Evolutionary conservation across 2,888 invertebrate species (phyloP), one percentile per base, ranked within the genome.

Genomic region (Standfussiana lucernea): DNA sequence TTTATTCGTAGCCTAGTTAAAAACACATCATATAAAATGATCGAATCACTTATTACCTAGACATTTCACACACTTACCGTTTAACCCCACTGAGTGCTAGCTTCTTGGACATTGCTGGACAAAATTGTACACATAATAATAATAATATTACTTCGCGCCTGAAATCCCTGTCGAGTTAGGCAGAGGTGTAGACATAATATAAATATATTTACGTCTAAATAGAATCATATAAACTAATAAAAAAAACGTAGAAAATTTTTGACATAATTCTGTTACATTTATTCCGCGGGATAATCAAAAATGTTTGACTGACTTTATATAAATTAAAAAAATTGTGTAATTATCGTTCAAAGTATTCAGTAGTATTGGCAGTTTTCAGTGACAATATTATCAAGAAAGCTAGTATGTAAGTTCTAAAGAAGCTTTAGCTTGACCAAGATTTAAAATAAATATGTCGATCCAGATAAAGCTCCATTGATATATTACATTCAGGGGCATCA

Each of bases 11-110:
- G 78, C 82, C 86, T 87, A 86, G 70, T 79, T 87, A 83, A 79
- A 87, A 89, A 88, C 88, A 87, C 87, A 82, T 89, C 91, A 90
- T 91, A 91, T 85, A 91, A 91, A 91, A 91, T 87, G 87, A 87
- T 89, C 70, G 80, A 86, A 86, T 89, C 88, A 86, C 87, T 90
- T 88, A 84, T 72, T 45, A 61, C 66, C 86, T 88, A 89, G 72
- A 83, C 83, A 77, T 77, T 82, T 82, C 87, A 86, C 86, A 82
- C 88, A 84, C 72, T 82, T 84, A 84, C 81, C 82, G 56, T 75
- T 82, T 80, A 59, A 74, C 75, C 83, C 84, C 75, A 75, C 79
- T 69, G 81, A 80, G 87, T 84, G 84, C 83, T 84, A 83, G 72
- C 85, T 76, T 82, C 72, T 56, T 75, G 72, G 65, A 85, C 87